Evolutionary conservation across 2,888 invertebrate species (phyloP).

Genomic region (Geotrupes spiniger): DNA sequence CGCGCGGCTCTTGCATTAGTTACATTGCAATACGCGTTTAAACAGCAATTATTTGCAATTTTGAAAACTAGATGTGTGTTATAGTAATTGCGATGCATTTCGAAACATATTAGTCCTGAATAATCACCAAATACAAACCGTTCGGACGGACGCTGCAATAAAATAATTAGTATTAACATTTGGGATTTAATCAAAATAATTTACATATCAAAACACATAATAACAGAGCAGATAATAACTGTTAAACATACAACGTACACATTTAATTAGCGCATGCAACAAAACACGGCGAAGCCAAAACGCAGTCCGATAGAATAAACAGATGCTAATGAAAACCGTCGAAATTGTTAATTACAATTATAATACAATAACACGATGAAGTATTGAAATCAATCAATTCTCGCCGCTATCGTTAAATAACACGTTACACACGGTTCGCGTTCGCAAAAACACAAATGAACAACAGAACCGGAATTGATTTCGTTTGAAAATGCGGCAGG

Average conservation of each 20-base stretch:
- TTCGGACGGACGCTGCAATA: background rate
- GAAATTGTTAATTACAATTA: conserved; percentile 30
- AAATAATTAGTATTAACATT: conserved; percentile 8
- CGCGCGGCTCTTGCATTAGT: too few species aligned
- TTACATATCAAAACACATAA: conserved; percentile 22
- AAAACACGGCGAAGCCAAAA: conserved; percentile 25
- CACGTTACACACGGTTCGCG: conserved; percentile 27
- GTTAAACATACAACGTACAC: conserved; percentile 15
- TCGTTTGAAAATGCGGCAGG: conserved; percentile 16
- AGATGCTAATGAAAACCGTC: conserved; percentile 31
- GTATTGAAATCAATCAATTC: conserved; percentile 29
- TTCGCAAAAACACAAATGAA: conserved; percentile 28
- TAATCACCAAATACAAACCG: too few species aligned
- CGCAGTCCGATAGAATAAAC: conserved; percentile 32
- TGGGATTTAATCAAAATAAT: conserved; percentile 19
- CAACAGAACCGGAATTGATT: conserved; percentile 28
- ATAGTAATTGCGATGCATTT: too few species aligned
- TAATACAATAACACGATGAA: conserved; percentile 26
- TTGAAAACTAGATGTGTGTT: too few species aligned
- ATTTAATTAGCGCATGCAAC: conserved; percentile 28
- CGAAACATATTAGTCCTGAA: too few species aligned
- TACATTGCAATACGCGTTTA: too few species aligned
- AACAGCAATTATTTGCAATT: too few species aligned
- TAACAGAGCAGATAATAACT: conserved; percentile 12
- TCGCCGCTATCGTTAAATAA: conserved; percentile 28